Evolutionary conservation across 2,113 vertebrate genomes (phyloP).

Genomic region (Todiramphus chloris): DNA sequence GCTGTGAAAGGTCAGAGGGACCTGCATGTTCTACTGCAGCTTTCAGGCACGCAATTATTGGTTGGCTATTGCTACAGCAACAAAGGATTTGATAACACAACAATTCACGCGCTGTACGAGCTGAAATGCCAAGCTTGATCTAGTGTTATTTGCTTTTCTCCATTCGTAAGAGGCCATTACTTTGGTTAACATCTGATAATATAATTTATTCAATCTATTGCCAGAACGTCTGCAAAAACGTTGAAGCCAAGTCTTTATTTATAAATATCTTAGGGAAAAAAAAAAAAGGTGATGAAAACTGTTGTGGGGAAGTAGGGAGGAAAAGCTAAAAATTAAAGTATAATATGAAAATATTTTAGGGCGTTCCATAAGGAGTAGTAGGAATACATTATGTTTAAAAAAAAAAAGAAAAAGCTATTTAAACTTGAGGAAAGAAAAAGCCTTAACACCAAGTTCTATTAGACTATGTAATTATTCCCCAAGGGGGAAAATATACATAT

Average conservation of each 20-base stretch:
- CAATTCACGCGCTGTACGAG: background rate
- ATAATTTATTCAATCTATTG: background rate
- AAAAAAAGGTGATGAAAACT: background rate
- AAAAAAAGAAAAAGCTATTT: background rate
- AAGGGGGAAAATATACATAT: background rate
- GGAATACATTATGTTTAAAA: background rate
- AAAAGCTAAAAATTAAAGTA: background rate
- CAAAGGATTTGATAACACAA: background rate
- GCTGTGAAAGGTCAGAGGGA: background rate
- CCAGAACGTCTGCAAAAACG: conserved; percentile 17
- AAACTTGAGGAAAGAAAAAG: conserved; percentile 29
- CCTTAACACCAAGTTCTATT: conserved; percentile 25
- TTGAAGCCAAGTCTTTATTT: conserved; percentile 7
- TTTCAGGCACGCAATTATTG: background rate
- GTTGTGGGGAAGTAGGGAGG: background rate
- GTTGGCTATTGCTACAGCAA: background rate
- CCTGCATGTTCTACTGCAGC: background rate
- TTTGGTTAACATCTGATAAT: conserved; percentile 6
- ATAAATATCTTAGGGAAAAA: background rate
- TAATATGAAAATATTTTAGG: conserved; percentile 10
- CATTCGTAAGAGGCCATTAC: background rate
- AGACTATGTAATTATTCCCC: conserved; percentile 35
- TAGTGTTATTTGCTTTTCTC: background rate
- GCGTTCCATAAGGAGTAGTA: conserved; percentile 10
- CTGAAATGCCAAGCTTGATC: background rate